Evolutionary conservation across 2,797 vertebrate genomes (phyloP).

Genomic region (Mus spretus): DNA sequence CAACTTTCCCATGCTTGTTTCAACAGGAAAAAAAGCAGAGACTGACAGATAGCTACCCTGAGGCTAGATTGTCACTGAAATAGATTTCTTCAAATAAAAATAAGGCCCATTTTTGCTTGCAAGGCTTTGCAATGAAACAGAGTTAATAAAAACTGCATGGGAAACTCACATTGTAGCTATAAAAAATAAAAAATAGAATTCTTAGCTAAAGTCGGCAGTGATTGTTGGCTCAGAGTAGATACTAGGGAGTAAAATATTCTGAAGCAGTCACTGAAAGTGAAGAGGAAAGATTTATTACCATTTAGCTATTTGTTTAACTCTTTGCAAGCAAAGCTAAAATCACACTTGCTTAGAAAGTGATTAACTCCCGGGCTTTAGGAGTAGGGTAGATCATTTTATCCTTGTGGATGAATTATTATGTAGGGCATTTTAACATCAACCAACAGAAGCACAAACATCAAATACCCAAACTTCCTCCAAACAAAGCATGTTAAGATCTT

Average conservation of each 20-base stretch:
- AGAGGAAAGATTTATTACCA: conserved; percentile 83
- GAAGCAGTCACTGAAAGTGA: conserved; percentile 74
- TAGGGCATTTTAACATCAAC: conserved; percentile 53
- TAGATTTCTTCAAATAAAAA: conserved; percentile 91
- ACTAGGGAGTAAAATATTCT: conserved; percentile 81
- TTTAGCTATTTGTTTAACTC: conserved; percentile 81
- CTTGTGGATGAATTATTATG: conserved; percentile 3
- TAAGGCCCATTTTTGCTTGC: conserved; percentile 86
- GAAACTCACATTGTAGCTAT: conserved; percentile 87
- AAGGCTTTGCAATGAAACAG: conserved; percentile 86
- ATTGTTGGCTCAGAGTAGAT: conserved; percentile 82
- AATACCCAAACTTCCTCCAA: conserved; percentile 67
- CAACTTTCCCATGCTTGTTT: conserved; percentile 90
- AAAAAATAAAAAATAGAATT: conserved; percentile 85
- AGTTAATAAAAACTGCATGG: conserved; percentile 89
- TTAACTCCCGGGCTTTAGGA: conserved; percentile 42
- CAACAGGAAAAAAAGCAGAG: conserved; percentile 84
- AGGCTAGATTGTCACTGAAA: conserved; percentile 90
- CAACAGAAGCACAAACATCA: background rate
- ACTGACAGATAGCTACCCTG: conserved; percentile 88
- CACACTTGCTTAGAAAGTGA: conserved; percentile 56
- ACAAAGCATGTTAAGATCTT: conserved; percentile 78
- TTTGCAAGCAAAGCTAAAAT: conserved; percentile 72
- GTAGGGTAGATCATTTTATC: conserved; percentile 26
- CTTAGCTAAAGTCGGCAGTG: conserved; percentile 84